Percentiles rank a stretch among this genome's conserved stretches.
Evolutionary conservation across 2,888 invertebrate genomes (phyloP).

Genomic region (Netelia fuscicornis): DNA sequence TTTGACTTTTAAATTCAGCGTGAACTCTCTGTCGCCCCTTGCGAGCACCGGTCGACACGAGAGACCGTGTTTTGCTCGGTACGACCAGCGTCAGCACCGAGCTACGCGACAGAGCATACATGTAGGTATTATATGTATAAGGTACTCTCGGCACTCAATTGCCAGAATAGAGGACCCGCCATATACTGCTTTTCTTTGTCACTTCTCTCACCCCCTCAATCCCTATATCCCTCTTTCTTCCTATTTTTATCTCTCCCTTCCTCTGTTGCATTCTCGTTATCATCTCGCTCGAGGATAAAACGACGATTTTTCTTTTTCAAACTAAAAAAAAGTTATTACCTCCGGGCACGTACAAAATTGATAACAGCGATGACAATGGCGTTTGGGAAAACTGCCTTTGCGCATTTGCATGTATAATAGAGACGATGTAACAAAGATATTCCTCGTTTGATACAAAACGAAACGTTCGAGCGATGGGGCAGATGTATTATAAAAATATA

Average conservation of each 20-base stretch:
- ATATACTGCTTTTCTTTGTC: slow-evolving; percentile 13
- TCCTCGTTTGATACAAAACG: no score
- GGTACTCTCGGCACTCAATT: slow-evolving; percentile 39
- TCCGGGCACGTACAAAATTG: no score
- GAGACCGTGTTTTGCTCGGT: slow-evolving; percentile 8
- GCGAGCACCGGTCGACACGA: slow-evolving; percentile 46
- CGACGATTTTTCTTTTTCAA: slow-evolving; percentile 1
- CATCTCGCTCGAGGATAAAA: slow-evolving; percentile 2
- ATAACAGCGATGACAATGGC: no score
- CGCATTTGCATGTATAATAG: no score
- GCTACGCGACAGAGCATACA: neutral
- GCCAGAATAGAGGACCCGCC: slow-evolving; percentile 23
- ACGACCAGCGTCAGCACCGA: slow-evolving; percentile 22
- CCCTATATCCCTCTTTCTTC: slow-evolving; percentile 13
- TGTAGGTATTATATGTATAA: neutral
- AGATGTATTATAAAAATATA: no score
- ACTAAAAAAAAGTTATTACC: no score
- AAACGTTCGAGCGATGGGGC: no score
- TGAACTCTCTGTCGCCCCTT: slow-evolving; percentile 63
- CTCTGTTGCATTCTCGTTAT: neutral
- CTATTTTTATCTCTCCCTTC: slow-evolving; percentile 13
- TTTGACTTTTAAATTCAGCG: slow-evolving; percentile 82
- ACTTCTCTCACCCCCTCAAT: slow-evolving; percentile 6
- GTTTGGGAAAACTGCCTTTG: no score
- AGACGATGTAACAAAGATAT: no score